phyloP scores from a whole-genome alignment of 2,888 invertebrate genomes.

The Synanthedon formicaeformis region DNA sequence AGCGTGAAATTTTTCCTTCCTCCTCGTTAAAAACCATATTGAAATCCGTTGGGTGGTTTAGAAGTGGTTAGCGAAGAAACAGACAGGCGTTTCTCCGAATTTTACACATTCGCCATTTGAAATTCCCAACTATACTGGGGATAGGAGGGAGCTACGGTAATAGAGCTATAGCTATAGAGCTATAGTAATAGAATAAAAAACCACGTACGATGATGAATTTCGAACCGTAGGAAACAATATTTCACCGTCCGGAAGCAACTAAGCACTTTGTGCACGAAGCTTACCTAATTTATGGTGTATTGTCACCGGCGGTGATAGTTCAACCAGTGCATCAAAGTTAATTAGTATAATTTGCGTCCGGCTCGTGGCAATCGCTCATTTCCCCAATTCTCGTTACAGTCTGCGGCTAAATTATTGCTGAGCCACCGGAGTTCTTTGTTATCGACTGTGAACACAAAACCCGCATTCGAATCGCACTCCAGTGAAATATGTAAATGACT shows the following conservation, averaged over 20 bases:
- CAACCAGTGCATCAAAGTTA: slow-evolving; percentile 14
- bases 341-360: slow-evolving; percentile 46
- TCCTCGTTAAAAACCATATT: too few relatives aligned
- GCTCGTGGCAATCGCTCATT: slow-evolving; percentile 18
- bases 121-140: too few relatives aligned
- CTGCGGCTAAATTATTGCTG: slow-evolving; percentile 19
- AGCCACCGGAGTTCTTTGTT: slow-evolving; percentile 20
- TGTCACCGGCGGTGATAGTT: slow-evolving; percentile 3
- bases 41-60: too few relatives aligned
- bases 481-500: slow-evolving; percentile 35
- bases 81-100: too few relatives aligned
- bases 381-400: slow-evolving; percentile 19
- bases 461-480: slow-evolving; percentile 18
- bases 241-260: not conserved
- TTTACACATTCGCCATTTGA: too few relatives aligned
- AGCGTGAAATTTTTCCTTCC: too few relatives aligned
- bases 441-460: slow-evolving; percentile 8
- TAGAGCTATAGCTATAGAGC: too few relatives aligned
- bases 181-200: too few relatives aligned
- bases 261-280: not conserved
- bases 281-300: slow-evolving; percentile 1
- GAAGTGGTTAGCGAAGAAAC: too few relatives aligned
- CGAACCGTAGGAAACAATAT: not conserved
- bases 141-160: too few relatives aligned
- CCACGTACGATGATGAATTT: too few relatives aligned